Conservation (phyloP, 2,797 vertebrate genomes). For the Aselliscus stoliczkanus region DNA sequence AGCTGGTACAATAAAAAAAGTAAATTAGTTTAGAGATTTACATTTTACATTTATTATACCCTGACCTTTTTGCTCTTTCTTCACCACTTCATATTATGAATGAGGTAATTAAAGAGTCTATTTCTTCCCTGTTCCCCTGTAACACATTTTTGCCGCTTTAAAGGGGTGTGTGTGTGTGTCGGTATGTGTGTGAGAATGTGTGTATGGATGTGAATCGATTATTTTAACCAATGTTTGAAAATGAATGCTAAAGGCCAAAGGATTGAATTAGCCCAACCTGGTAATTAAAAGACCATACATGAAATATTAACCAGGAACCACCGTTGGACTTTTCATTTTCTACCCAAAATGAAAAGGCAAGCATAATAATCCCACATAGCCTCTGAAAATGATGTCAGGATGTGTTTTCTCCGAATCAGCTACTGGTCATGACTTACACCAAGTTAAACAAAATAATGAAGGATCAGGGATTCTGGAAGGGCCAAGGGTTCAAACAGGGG, state of each 20-base stretch:
- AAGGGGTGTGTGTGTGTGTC: slow-evolving; percentile 2
- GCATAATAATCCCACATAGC: slow-evolving; percentile 32
- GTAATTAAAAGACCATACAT: slow-evolving; percentile 35
- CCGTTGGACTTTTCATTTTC: slow-evolving; percentile 4
- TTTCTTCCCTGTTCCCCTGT: slow-evolving; percentile 19
- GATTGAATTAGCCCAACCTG: slow-evolving; percentile 62
- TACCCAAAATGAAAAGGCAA: slow-evolving; percentile 31
- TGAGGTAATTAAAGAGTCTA: slow-evolving; percentile 50
- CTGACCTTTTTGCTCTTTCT: slow-evolving; percentile 45
- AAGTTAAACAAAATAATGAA: slow-evolving; percentile 61
- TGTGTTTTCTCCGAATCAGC: slow-evolving; percentile 47
- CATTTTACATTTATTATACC: slow-evolving; percentile 41
- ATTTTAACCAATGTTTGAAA: slow-evolving; percentile 56
- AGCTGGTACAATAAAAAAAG: slow-evolving; percentile 63
- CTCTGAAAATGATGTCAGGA: slow-evolving; percentile 58
- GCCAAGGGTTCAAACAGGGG: slow-evolving; percentile 42
- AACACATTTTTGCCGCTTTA: slow-evolving; percentile 47
- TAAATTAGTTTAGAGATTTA: slow-evolving; percentile 61
- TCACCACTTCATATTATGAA: slow-evolving; percentile 15
- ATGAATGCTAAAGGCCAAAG: slow-evolving; percentile 37
- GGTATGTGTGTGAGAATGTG: neutral
- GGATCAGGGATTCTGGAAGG: slow-evolving; percentile 41
- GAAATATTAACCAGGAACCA: neutral
- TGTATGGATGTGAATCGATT: neutral
- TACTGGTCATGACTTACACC: slow-evolving; percentile 58